A percentile compares a stretch with the other conserved stretches of the same genome.
These are phyloP conservation scores for Crenichthys baileyi DNA, from an alignment of 2,797 vertebrate genomes.

Conservation along the genomic window DNA sequence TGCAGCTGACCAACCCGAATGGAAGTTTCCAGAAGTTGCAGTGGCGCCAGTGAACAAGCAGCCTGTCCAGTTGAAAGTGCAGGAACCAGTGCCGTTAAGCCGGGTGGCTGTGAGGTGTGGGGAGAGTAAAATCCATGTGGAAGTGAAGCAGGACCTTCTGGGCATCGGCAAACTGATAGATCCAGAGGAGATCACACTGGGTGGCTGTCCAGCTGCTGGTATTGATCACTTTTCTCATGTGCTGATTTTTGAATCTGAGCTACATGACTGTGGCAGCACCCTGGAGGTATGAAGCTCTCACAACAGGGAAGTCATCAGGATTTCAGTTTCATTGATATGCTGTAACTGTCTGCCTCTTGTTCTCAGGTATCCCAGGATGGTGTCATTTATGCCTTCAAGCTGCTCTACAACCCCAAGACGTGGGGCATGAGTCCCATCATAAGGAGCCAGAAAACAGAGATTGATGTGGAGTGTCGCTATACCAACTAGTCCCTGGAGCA, in stretches of 20 bases:
- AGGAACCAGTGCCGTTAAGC: not conserved
- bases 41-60: not conserved
- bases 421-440: constrained; percentile 14
- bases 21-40: constrained; percentile 47
- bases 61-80: not conserved
- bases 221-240: constrained; percentile 32
- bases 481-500: not conserved
- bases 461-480: constrained; percentile 61
- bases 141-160: constrained; percentile 54
- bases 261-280: constrained; percentile 54
- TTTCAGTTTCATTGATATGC: not conserved
- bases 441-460: constrained; percentile 25
- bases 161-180: constrained; percentile 32
- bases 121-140: constrained; percentile 46
- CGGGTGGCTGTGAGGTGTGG: constrained; percentile 57
- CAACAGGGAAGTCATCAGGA: too few relatives aligned
- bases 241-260: constrained; percentile 48
- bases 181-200: constrained; percentile 52
- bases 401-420: constrained; percentile 50
- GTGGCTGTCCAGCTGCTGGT: constrained; percentile 50
- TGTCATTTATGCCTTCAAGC: constrained; percentile 53
- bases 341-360: not conserved
- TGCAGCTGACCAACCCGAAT: not conserved
- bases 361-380: constrained; percentile 30
- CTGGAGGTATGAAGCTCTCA: constrained; percentile 34